Conservation (phyloP, 2,888 invertebrate genomes). For the Lasioglossum figueresi region DNA sequence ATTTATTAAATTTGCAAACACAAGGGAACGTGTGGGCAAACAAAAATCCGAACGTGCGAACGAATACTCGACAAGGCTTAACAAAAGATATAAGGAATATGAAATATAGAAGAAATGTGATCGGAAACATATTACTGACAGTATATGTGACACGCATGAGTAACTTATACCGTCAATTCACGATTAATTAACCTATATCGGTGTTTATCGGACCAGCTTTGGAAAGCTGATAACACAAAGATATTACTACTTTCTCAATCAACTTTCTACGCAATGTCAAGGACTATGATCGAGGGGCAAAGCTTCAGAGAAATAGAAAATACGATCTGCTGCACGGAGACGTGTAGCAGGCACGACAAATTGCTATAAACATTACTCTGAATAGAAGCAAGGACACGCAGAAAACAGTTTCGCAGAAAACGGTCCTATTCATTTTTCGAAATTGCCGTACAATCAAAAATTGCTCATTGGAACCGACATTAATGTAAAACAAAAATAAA, state of each 20-base stretch:
- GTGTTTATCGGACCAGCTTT: conserved; percentile 14
- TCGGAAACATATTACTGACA: neutral
- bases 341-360: neutral
- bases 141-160: neutral
- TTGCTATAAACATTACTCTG: neutral
- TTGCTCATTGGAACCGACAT: neutral
- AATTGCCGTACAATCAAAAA: neutral
- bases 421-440: neutral
- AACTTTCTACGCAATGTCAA: conserved; percentile 25
- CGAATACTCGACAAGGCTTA: neutral
- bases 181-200: neutral
- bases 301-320: neutral
- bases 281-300: conserved; percentile 5
- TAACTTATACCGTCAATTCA: neutral
- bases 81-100: neutral
- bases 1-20: neutral
- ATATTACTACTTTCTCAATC: conserved; percentile 19
- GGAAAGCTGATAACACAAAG: conserved; percentile 40
- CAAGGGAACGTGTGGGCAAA: neutral
- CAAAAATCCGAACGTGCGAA: neutral
- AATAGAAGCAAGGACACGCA: neutral
- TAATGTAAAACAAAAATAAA: neutral
- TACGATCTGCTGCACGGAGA: neutral
- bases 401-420: neutral
- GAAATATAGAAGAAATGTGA: neutral